Evolutionary conservation across 2,113 vertebrate genomes (phyloP).

Genomic region (Paradoxurus hermaphroditus): DNA sequence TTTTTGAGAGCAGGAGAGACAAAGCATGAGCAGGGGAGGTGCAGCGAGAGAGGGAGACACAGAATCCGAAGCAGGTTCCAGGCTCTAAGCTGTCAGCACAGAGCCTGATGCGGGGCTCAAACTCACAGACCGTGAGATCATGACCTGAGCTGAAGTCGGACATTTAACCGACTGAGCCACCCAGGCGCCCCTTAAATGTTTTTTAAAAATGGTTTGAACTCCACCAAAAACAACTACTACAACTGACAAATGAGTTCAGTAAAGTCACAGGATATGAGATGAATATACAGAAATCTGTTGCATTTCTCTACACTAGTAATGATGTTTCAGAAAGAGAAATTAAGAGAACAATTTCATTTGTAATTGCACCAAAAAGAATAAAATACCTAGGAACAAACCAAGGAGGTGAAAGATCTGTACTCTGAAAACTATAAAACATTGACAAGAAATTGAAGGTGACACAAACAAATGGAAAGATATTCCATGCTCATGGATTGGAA

Average conservation of each 20-base stretch:
- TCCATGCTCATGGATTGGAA: not conserved
- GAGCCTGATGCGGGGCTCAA: too few relatives aligned
- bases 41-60: too few relatives aligned
- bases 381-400: not conserved
- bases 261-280: not conserved
- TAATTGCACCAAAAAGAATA: not conserved
- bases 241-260: not conserved
- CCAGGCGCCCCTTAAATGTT: too few relatives aligned
- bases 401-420: not conserved
- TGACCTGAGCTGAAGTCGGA: too few relatives aligned
- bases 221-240: not conserved
- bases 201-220: slow-evolving; percentile 13
- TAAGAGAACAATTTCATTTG: not conserved
- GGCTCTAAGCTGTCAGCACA: too few relatives aligned
- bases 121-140: too few relatives aligned
- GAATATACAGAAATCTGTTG: not conserved
- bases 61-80: too few relatives aligned
- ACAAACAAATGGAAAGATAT: not conserved
- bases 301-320: not conserved
- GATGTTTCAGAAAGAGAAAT: not conserved
- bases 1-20: too few relatives aligned
- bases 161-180: too few relatives aligned
- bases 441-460: not conserved
- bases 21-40: too few relatives aligned
- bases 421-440: not conserved